Evolutionary conservation across 1,140 invertebrate species (phyloP), one percentile per base, ranked within the genome.

Genomic region (Eriosoma lanigerum): DNA sequence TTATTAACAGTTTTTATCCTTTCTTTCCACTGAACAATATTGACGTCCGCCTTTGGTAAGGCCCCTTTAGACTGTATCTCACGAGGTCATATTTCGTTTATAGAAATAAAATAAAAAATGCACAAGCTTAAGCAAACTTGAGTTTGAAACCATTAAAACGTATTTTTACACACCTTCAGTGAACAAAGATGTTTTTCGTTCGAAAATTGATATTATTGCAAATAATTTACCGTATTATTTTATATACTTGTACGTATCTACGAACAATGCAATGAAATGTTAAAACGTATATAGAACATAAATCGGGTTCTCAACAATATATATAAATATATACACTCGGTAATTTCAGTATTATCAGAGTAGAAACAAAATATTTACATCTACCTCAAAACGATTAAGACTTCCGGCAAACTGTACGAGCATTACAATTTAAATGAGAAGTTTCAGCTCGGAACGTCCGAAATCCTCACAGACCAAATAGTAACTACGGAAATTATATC

Each of bases 401-500:
- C 46, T 72, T 72, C 68, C 68, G 68, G 46, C 17, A 48, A 29
- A 52, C 8, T n/a, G 68, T 52, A 52, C 48, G 46, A 50, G 48
- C 29, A 52, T 72, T 72, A 72, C 68, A 29, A 52, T 72, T 72
- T 72, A 72, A 24, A 72, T 52, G 68, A 29, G 68, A 72, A 72
- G 46, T 72, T 72, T 72, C 24, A 24, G 24, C 46, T 44, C 66
- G 66, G 66, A 68, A 68, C 66, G 66, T 24, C 68, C 46, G n/a
- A 72, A 72, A 24, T 72, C 68, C 68, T 72, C 19, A 46, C 26
- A 24, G 68, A 24, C 48, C 48, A 46, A 15, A 48, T 44, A 21
- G 66, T 68, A 24, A 72, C 68, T 72, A 52, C 68, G 68, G 68
- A 72, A 72, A 72, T 72, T 72, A 72, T 72, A 52, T 78, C 44